These are phyloP conservation scores for Chironex yamaguchii DNA, from an alignment of 30 jellyfish, hydroid and myxozoan genomes.

Conservation along the genomic window DNA sequence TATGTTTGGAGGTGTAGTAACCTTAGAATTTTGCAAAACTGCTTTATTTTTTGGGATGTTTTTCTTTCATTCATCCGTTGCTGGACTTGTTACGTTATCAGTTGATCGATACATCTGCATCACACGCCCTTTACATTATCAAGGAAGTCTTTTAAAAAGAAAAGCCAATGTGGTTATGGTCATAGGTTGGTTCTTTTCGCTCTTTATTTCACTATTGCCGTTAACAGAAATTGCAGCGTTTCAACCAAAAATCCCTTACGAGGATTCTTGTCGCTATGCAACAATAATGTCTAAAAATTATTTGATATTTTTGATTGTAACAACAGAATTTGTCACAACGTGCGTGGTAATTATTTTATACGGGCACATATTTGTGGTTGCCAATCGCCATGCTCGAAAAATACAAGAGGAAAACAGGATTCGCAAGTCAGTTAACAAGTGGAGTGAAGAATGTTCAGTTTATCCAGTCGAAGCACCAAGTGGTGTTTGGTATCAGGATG, in stretches of 20 bases:
- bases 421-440: too few species aligned
- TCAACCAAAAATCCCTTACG: background rate
- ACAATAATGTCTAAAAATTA: conserved; percentile 18
- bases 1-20: background rate
- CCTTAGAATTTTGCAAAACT: conserved; percentile 9
- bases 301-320: background rate
- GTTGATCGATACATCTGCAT: conserved; percentile 70
- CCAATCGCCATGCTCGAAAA: conserved; percentile 62
- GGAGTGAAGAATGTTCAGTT: too few species aligned
- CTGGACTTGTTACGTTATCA: conserved; percentile 47
- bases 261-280: background rate
- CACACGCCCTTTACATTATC: conserved; percentile 49
- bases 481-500: too few species aligned
- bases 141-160: conserved; percentile 21
- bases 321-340: conserved; percentile 59
- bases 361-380: conserved; percentile 41
- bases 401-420: too few species aligned
- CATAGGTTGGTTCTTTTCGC: conserved; percentile 31
- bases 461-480: too few species aligned
- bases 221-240: background rate
- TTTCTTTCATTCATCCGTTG: conserved; percentile 55
- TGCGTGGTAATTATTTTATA: conserved; percentile 29
- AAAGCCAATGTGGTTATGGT: background rate
- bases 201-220: conserved; percentile 39
- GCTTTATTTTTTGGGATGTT: conserved; percentile 5